Conservation (phyloP, 2,888 invertebrate genomes). For the Drosophila formosana region DNA sequence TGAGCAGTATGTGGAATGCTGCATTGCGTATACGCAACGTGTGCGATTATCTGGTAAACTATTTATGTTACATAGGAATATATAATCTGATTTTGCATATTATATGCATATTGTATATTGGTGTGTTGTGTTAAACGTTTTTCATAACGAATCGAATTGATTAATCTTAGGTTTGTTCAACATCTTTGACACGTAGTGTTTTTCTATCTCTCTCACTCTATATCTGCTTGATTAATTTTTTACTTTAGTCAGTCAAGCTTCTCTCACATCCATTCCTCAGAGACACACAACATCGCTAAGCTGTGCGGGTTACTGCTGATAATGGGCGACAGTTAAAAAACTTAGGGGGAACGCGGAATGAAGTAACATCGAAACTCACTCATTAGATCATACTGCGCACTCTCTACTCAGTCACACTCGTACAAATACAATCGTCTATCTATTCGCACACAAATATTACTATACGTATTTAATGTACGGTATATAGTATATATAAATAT, state of each 20-base stretch:
- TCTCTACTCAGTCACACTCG: slow-evolving; percentile 34
- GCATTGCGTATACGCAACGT: slow-evolving; percentile 51
- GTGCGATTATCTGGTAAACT: slow-evolving; percentile 19
- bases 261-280: slow-evolving; percentile 14
- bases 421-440: slow-evolving; percentile 8
- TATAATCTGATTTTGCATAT: slow-evolving; percentile 1
- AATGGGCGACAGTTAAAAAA: slow-evolving; percentile 36
- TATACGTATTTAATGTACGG: slow-evolving; percentile 4
- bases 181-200: slow-evolving; percentile 65
- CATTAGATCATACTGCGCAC: slow-evolving; percentile 71
- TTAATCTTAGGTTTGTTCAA: slow-evolving; percentile 11
- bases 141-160: slow-evolving; percentile 30
- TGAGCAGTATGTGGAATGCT: slow-evolving; percentile 43
- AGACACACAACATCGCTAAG: not conserved
- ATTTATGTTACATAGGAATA: slow-evolving; percentile 10
- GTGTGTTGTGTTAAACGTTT: slow-evolving; percentile 34
- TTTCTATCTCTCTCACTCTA: slow-evolving; percentile 7
- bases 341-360: slow-evolving; percentile 36
- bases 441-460: not conserved
- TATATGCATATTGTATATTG: not conserved
- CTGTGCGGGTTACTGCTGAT: slow-evolving; percentile 44
- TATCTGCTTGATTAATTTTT: slow-evolving; percentile 45
- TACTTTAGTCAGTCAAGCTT: slow-evolving; percentile 62
- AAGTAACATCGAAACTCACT: slow-evolving; percentile 58
- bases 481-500: not conserved